Evolutionary conservation across 2,888 invertebrate genomes (phyloP), one percentile per base, ranked within the genome.

Genomic region (Acanthosoma haemorrhoidale): DNA sequence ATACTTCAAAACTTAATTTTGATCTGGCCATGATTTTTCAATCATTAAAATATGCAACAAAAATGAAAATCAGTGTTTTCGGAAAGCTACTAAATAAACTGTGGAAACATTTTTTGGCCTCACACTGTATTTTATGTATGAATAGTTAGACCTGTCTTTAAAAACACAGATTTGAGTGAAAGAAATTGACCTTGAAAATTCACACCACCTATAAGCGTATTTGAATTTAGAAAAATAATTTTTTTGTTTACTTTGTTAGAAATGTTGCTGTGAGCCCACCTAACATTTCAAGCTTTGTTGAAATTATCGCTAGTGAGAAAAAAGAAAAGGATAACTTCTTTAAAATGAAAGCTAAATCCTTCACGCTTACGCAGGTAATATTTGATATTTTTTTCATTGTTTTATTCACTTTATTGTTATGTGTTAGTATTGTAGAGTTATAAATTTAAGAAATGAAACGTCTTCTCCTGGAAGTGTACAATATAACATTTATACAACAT

Each of bases 281-380:
- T 31, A 59, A 51, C 69, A 51, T 59, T 18, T 39, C 69, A 59
- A 79, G 76, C 60, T 80, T 82, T 72, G 76, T 84, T 72, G 80
- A 86, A 73, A 92, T 92, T 73, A 81, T 92, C 66, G 86, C 86
- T 13, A 89, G 88, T 75, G 91, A 92, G 79, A 85, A 83, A 75
- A 86, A 88, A 68, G 88, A 89, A 77, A 87, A 86, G 73, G 88
- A 88, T 74, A 87, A 89, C 76, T 84, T 85, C 73, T 85, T 86
- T 2, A 87, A 88, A 77, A 86, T 88, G 76, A 86, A 86, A 77
- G 87, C 87, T 6, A 92, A 92, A 79, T 86, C 89, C 0, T 81
- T 93, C 25, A 80, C 82, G 70, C 81, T 89, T 74, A 92, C 92
- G 15, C 92, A 92, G 86, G 92, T 90, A 82, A 75, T 72, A 71